Percentiles rank a stretch among this genome's conserved stretches.
These are phyloP conservation scores for Tinea trinotella DNA, from an alignment of 2,888 invertebrate genomes.

Conservation along the genomic window DNA sequence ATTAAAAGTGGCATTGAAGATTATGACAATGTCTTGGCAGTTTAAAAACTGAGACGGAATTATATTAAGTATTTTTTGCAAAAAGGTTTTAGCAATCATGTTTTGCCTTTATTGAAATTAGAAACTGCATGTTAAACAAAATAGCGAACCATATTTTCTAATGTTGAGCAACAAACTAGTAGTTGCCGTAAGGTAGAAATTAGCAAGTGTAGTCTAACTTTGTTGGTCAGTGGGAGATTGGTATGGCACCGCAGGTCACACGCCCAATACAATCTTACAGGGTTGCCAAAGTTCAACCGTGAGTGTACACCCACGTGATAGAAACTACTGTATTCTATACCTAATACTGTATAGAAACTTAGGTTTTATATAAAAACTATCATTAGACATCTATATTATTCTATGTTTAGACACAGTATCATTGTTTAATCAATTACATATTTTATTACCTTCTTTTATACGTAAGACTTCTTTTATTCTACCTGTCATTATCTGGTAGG, in stretches of 20 bases:
- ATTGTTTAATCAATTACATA: no score
- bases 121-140: conserved; percentile 14
- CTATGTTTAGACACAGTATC: no score
- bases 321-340: no score
- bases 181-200: conserved; percentile 6
- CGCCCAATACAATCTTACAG: neutral
- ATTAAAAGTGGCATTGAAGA: conserved; percentile 4
- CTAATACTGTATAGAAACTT: no score
- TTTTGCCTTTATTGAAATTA: conserved; percentile 10
- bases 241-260: neutral
- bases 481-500: no score
- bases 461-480: no score
- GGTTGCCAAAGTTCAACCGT: neutral
- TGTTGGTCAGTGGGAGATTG: conserved; percentile 9
- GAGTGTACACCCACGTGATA: no score
- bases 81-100: neutral
- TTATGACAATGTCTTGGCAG: conserved; percentile 3
- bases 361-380: no score
- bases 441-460: no score
- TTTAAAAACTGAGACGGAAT: conserved; percentile 1
- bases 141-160: conserved; percentile 3
- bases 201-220: conserved; percentile 10
- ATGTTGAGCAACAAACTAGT: neutral
- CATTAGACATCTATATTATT: no score
- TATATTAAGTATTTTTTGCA: neutral